phyloP scores from a whole-genome alignment of 2,797 vertebrate genomes.

The Perodicticus potto region DNA sequence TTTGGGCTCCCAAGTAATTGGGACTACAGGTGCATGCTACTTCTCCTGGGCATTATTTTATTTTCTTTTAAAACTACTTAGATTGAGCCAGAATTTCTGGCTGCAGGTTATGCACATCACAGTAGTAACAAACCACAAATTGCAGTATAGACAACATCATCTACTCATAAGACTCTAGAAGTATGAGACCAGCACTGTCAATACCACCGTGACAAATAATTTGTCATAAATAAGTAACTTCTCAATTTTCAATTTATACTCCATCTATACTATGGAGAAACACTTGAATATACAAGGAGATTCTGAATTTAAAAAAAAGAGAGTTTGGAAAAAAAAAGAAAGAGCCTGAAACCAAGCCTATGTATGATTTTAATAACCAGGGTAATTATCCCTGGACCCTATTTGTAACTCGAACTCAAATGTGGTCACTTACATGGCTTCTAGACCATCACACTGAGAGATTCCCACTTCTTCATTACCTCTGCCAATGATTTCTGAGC shows the following conservation, averaged over 20 bases:
- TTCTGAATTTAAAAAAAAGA: background rate
- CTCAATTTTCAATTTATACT: background rate
- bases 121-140: background rate
- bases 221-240: background rate
- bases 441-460: background rate
- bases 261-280: background rate
- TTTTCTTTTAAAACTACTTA: background rate
- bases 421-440: background rate
- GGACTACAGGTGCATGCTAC: background rate
- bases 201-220: background rate
- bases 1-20: background rate
- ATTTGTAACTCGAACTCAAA: background rate
- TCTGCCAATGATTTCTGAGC: background rate
- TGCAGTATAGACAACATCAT: background rate
- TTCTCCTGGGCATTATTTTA: background rate
- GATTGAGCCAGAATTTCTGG: background rate
- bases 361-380: conserved; percentile 10
- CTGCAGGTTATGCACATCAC: background rate
- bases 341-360: background rate
- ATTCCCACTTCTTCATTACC: background rate
- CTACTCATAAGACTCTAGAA: background rate
- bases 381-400: background rate
- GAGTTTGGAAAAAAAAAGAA: background rate
- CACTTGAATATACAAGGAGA: background rate
- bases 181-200: background rate